Conservation (phyloP, 2,113 vertebrate species). For the Triplophysa rosa region DNA sequence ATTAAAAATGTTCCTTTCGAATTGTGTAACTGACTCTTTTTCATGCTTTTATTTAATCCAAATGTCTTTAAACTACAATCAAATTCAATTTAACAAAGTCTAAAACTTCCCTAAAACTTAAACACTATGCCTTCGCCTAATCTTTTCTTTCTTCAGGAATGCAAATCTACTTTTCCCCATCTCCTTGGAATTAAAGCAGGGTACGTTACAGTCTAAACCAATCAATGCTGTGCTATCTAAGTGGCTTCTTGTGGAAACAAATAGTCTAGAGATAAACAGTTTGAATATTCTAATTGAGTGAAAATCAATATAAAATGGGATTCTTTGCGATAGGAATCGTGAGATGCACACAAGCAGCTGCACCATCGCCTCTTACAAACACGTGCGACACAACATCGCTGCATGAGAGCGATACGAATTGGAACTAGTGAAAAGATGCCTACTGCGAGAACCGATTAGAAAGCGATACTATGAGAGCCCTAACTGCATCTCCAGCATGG, state of each 20-base stretch:
- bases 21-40: no score
- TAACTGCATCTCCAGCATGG: not conserved
- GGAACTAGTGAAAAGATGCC: not conserved
- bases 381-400: not conserved
- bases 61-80: no score
- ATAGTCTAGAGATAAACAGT: not conserved
- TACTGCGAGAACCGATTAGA: constrained; percentile 32
- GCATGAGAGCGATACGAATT: constrained; percentile 6
- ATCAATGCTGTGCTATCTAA: constrained; percentile 12
- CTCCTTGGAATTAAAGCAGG: no score
- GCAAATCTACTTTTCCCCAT: no score
- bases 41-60: no score
- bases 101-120: no score
- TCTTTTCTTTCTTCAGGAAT: no score
- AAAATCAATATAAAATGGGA: not conserved
- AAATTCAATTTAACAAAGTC: no score
- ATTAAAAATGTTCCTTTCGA: no score
- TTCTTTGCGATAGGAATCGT: not conserved
- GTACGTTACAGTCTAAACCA: not conserved
- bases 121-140: no score
- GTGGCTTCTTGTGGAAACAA: not conserved
- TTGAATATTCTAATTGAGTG: not conserved
- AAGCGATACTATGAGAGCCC: not conserved
- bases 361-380: not conserved
- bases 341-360: not conserved